Base-by-base conservation (phyloP, 2,888 invertebrate species). In the Yponomeuta sedellus region DNA sequence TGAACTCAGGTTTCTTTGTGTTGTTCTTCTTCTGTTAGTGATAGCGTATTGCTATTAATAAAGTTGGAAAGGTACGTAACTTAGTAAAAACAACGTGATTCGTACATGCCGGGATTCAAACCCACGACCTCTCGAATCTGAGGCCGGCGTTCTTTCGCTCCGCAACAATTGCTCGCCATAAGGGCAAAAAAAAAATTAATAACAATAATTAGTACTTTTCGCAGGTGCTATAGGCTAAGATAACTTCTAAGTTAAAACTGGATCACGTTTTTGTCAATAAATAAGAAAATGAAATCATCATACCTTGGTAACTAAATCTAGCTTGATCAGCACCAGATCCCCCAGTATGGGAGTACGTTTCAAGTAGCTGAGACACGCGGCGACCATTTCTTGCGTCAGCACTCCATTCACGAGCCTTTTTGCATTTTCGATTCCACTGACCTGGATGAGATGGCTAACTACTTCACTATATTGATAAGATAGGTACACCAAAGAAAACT, bases 301-400 rank as follows among this genome's bases (percentile, higher is more conserved):
- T 73, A 89, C 90, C 85, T 88, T 88, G 39, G 76, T 72, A 10
- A 84, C 79, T 39, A 93, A 76, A 72, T 92, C 76, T 70, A 92
- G 88, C 84, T 94, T 94, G 66, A 92, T 92, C 68, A 91, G 86
- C 65, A 92, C 92, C 67, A 80, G 92, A 73, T 92, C 90, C 62
- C 88, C 86, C 34, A 90, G 81, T 69, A 92, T 91, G 0, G 94
- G 94, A 0, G 88, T 88, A 61, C 88, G 83, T 68, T 88, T 92
- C 57, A 94, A 79, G 73, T 92, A 93, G 6, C 88, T 86, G 19
- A 92, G 88, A 70, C 91, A 88, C 8, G 86, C 80, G 19, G 92
- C 85, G 68, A 94, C 86, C 73, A 92, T 79, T 67, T 92, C 90
- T 68, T 91, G 86, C 0, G 92, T 92, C 16, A 94, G 81, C 12